These are phyloP conservation scores for Gila robusta DNA, from an alignment of 2,797 vertebrate genomes.

Conservation along the genomic window DNA sequence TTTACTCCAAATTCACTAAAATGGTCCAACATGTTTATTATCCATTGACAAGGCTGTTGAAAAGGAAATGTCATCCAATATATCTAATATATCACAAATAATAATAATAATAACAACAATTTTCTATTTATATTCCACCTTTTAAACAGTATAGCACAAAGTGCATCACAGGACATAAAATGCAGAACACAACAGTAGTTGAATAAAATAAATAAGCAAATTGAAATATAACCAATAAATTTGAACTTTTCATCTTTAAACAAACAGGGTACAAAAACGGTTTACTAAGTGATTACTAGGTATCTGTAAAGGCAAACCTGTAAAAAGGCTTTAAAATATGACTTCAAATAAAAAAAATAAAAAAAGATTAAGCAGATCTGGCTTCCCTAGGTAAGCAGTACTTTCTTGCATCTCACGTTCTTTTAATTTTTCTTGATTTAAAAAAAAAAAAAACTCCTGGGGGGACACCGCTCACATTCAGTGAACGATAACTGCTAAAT, in stretches of 20 bases:
- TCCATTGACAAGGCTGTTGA: background rate
- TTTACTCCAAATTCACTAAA: background rate
- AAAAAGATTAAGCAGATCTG: background rate
- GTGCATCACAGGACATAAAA: background rate
- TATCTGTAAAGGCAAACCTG: background rate
- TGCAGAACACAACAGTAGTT: background rate
- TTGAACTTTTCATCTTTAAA: background rate
- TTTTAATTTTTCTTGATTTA: constrained; percentile 6
- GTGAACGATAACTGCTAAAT: constrained; percentile 25
- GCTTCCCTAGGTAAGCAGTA: background rate
- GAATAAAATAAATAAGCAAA: background rate
- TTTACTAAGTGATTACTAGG: background rate
- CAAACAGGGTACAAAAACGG: too few relatives aligned
- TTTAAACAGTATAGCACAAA: background rate
- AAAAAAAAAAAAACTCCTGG: background rate
- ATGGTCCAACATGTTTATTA: background rate
- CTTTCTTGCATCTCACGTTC: background rate
- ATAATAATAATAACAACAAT: background rate
- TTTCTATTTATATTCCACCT: background rate
- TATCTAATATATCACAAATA: background rate
- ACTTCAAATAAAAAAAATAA: background rate
- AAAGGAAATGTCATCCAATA: background rate
- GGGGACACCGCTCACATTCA: background rate
- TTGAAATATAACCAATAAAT: background rate
- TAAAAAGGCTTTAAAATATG: constrained; percentile 1